Percentiles rank a stretch among this genome's conserved stretches.
phyloP scores from a whole-genome alignment of 2,797 vertebrate species.

The Oryzias sinensis region DNA sequence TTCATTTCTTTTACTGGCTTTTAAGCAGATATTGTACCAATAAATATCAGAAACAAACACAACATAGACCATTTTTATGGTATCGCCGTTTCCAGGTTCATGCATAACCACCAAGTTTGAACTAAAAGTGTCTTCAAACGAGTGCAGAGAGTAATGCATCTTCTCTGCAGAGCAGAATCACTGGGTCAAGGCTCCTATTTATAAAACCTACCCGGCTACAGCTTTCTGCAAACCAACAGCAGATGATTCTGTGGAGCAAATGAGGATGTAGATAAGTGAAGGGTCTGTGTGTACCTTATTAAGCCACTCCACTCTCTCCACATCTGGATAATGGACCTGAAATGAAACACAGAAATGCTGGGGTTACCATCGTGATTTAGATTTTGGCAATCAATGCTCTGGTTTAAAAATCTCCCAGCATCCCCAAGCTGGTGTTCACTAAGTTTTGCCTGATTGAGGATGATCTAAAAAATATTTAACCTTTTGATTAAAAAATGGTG shows the following conservation, averaged over 20 bases:
- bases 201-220: conserved; percentile 22
- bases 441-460: too few relatives aligned
- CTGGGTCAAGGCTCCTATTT: conserved; percentile 43
- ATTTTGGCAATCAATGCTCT: not conserved
- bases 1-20: not conserved
- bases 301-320: conserved; percentile 96
- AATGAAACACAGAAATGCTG: not conserved
- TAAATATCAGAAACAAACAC: not conserved
- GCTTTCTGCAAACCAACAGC: conserved; percentile 6
- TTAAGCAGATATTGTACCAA: not conserved
- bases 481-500: too few relatives aligned
- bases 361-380: not conserved
- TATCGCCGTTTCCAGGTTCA: not conserved
- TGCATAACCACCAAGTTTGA: conserved; percentile 13
- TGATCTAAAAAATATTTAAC: too few relatives aligned
- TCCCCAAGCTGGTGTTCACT: too few relatives aligned
- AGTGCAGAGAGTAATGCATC: conserved; percentile 19
- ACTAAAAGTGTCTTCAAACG: conserved; percentile 19
- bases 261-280: not conserved
- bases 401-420: not conserved
- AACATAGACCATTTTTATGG: too few relatives aligned
- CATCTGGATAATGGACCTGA: conserved; percentile 97
- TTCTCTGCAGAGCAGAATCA: conserved; percentile 4
- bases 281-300: conserved; percentile 83
- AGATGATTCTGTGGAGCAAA: not conserved